Conservation (phyloP, 2,888 invertebrate species). For the Erebia palarica region DNA sequence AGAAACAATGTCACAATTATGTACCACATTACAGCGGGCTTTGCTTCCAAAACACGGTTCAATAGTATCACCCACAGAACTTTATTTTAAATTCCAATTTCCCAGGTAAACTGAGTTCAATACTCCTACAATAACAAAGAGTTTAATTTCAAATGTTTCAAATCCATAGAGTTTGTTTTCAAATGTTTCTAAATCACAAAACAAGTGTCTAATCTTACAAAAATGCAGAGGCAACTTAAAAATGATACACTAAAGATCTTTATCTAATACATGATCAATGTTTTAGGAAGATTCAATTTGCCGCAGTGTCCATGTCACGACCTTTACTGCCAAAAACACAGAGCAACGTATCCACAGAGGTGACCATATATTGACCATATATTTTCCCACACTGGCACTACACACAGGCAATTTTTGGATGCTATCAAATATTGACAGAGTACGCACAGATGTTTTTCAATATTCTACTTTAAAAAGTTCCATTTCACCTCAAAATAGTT, state of each 20-base stretch:
- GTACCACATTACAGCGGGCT: conserved; percentile 62
- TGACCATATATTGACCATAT: too few species aligned
- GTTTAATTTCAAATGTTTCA: too few species aligned
- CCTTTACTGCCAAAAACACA: conserved; percentile 41
- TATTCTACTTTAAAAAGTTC: not conserved
- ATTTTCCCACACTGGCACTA: too few species aligned
- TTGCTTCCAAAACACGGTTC: conserved; percentile 41
- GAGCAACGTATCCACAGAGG: conserved; percentile 33
- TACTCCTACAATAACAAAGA: too few species aligned
- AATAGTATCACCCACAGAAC: conserved; percentile 32
- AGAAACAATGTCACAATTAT: conserved; percentile 68
- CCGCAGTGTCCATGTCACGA: not conserved
- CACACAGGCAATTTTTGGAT: too few species aligned
- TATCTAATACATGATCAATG: too few species aligned
- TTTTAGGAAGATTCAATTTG: not conserved
- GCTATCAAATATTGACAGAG: too few species aligned
- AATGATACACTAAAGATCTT: not conserved
- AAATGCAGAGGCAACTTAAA: conserved; percentile 41
- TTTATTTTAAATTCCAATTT: not conserved
- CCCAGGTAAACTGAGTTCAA: not conserved
- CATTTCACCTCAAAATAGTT: conserved; percentile 18
- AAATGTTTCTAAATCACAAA: too few species aligned
- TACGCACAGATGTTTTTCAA: not conserved
- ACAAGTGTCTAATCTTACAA: not conserved
- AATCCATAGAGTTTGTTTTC: too few species aligned